Percentiles rank a stretch among this genome's conserved stretches.
Evolutionary conservation across 2,113 vertebrate genomes (phyloP).

Genomic region (Aepyceros melampus): DNA sequence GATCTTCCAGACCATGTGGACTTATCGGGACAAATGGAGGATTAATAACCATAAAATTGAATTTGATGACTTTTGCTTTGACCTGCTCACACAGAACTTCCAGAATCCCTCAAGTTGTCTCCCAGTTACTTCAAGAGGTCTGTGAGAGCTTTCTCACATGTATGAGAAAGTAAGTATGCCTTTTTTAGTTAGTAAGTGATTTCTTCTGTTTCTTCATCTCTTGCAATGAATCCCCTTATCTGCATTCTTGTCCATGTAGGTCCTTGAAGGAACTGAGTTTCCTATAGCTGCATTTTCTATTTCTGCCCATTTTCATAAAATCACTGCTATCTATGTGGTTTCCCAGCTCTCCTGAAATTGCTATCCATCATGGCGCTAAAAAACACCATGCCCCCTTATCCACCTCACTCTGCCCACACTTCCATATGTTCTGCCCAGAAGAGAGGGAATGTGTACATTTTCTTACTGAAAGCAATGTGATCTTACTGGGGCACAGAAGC

Average conservation of each 20-base stretch:
- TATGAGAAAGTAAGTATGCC: neutral
- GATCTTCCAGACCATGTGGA: neutral
- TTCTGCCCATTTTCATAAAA: neutral
- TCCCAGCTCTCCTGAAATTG: neutral
- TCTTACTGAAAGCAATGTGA: neutral
- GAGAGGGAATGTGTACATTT: no score
- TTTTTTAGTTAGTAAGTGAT: neutral
- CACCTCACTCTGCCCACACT: fast-evolving
- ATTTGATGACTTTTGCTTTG: neutral
- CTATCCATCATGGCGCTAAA: no score
- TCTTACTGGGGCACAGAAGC: neutral
- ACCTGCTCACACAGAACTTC: neutral
- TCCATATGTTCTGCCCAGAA: neutral
- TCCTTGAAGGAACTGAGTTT: neutral
- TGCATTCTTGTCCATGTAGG: no score
- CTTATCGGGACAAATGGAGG: neutral
- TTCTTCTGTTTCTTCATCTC: neutral
- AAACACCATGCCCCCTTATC: neutral
- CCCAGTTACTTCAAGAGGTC: neutral
- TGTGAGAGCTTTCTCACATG: neutral
- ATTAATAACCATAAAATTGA: neutral
- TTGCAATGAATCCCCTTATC: neutral
- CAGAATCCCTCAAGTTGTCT: neutral
- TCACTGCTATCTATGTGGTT: neutral
- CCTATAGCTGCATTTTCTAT: neutral